Evolutionary conservation across 2,888 invertebrate genomes (phyloP), one percentile per base, ranked within the genome.

Genomic region (Hyposoter dolosus): DNA sequence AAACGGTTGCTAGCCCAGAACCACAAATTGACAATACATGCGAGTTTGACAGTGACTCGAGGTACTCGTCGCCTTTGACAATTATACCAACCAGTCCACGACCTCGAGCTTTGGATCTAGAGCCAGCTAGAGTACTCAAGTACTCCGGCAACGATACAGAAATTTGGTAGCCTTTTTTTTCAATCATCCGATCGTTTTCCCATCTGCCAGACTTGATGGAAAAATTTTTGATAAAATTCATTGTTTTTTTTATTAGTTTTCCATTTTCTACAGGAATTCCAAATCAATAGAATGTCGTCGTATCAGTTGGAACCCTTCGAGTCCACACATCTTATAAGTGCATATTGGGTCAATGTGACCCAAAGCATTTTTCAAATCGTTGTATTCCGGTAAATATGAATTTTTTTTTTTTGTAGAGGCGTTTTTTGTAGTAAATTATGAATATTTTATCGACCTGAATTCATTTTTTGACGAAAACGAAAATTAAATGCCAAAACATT

Each of bases 131-230:
- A 92, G 96, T 96, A 86, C 95, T 97, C 88, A 96, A 96, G 83
- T 95, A 96, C 91, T 95, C 96, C 17, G 96, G 96, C 89, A 95
- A 95, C 89, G 96, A 96, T 87, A 97, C 97, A 81, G 97, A 97
- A 95, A 97, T 97, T 92, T 97, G 97, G 97, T 97, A 95, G 95
- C 91, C 76, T 56, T 47, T 1, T 28, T 66, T 76, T 35, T 12
- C 4, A 15, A 65, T 68, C n/a, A 28, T 15, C 45, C 45, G 4
- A 28, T 17, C 56, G 10, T 40, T 63, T 28, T 15, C n/a, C 10
- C n/a, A 32, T 32, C 28, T 9, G 28, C 12, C n/a, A 1, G 9
- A 35, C 23, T 40, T 4, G 4, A 10, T 53, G 50, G 50, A n/a
- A 32, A 32, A 32, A 28, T 3, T 19, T 7, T 53, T 53, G 0